Conservation (phyloP, 2,888 invertebrate genomes). For the Brassicogethes aeneus region DNA sequence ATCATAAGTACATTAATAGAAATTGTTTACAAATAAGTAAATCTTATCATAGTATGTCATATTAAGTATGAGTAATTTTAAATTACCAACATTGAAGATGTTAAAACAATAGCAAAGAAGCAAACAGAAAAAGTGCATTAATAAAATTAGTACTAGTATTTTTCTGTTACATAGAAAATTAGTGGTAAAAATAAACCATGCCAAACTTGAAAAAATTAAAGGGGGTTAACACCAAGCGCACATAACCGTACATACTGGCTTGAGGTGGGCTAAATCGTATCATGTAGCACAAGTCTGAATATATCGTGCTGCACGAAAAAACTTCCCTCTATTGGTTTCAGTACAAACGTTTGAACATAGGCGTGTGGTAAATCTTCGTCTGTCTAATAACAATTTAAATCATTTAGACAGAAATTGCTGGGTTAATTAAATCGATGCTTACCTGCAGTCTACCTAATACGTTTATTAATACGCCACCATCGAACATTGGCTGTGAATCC, state of each 20-base stretch:
- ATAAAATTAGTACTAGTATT: neutral
- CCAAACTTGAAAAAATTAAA: neutral
- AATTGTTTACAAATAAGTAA: too few relatives aligned
- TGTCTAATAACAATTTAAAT: slow-evolving; percentile 52
- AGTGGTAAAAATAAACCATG: neutral
- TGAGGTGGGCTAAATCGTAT: slow-evolving; percentile 49
- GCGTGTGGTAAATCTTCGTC: slow-evolving; percentile 92
- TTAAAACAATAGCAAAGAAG: too few relatives aligned
- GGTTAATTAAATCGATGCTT: slow-evolving; percentile 31
- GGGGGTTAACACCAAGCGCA: neutral
- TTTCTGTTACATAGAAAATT: neutral
- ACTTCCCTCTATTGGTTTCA: slow-evolving; percentile 79
- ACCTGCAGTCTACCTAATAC: slow-evolving; percentile 96
- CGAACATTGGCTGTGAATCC: slow-evolving; percentile 97
- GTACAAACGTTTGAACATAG: slow-evolving; percentile 87
- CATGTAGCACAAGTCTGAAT: slow-evolving; percentile 88
- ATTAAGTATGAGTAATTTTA: too few relatives aligned
- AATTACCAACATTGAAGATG: too few relatives aligned
- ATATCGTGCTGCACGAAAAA: slow-evolving; percentile 94
- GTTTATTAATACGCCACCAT: slow-evolving; percentile 92
- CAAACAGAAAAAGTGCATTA: neutral
- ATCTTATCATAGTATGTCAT: too few relatives aligned
- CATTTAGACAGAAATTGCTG: too few relatives aligned
- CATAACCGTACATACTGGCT: slow-evolving; percentile 26
- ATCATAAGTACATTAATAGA: neutral